Conservation (phyloP, 2,113 vertebrate species). For the Barbus barbus region DNA sequence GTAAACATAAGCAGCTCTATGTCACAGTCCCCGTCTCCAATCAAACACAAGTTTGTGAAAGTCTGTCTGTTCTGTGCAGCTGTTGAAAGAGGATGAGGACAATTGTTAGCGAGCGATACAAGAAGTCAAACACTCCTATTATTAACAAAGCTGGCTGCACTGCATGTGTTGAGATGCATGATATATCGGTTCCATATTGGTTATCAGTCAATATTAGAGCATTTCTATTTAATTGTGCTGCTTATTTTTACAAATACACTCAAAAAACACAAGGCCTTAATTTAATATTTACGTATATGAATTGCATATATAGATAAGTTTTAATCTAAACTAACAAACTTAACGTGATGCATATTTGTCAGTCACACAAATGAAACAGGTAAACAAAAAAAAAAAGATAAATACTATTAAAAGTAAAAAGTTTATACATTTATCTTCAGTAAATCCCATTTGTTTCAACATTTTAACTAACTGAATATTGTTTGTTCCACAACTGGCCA, state of each 20-base stretch:
- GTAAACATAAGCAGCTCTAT: constrained; percentile 57
- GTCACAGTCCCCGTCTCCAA: constrained; percentile 41
- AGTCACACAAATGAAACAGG: not conserved
- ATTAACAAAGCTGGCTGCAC: not conserved
- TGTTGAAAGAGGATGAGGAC: constrained; percentile 7
- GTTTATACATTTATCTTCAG: not conserved
- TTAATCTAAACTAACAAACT: not conserved
- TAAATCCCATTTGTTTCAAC: not conserved
- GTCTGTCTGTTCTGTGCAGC: constrained; percentile 12
- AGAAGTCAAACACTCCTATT: not conserved
- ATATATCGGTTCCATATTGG: not conserved
- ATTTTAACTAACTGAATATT: not conserved
- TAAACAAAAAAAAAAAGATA: not conserved
- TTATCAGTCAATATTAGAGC: not conserved
- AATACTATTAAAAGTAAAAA: too few species aligned
- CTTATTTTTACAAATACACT: not conserved
- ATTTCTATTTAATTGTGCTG: not conserved
- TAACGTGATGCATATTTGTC: not conserved
- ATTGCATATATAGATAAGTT: too few species aligned
- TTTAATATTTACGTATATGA: not conserved
- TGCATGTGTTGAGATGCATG: not conserved
- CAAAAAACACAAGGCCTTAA: too few species aligned
- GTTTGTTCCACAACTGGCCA: not conserved
- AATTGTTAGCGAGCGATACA: not conserved
- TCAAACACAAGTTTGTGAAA: constrained; percentile 10